Base-by-base conservation (phyloP, 2,113 vertebrate genomes). In the Stigmatopora argus region DNA sequence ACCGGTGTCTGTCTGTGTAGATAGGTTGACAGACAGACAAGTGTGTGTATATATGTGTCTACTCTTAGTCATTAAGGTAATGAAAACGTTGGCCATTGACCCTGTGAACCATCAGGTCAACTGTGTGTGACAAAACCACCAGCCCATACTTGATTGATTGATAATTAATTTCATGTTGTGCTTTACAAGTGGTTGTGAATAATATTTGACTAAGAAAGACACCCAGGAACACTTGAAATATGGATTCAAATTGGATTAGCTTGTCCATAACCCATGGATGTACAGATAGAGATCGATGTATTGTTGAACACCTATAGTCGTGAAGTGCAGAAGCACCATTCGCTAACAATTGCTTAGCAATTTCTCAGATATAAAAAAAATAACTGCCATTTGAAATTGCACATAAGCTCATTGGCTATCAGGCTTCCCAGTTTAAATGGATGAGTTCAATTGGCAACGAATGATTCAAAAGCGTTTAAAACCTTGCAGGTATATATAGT, bases 321-420 rank as follows among this genome's bases (percentile, higher is more conserved):
- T 78, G 26, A 73, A 80, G 81, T 82, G 71, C 77, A 84, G 73
- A 66, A 70, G 69, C 21, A 69, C 71, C 75, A 75, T 79, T 82
- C 76, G 66, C 67, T 83, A 80, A 90, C 84, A 86, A 71, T 82
- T 87, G 83, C 78, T 83, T 74, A 79, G 71, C 82, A 70, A 87
- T 85, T 88, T 83, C 76, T 79, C 69, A 72, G 69, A 81, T 86
- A 84, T 84, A 83, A 78, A 74, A 82, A 41, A 7, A 80, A 81
- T 75, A 41, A 21, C 67, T 76, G 64, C 71, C 70, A 80, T 84
- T 78, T 80, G 62, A 72, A 83, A 86, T 78, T 58, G 66, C 66
- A 78, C 73, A 70, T 86, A 85, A 84, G 83, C 38, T 41, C 38
- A 41, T 41, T 41, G 7, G 6, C 38, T 41, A 10, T 10, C 38